A percentile compares a stretch with the other conserved stretches of the same genome.
Evolutionary conservation across 2,113 vertebrate species (phyloP).

Genomic region (Saccopteryx leptura): DNA sequence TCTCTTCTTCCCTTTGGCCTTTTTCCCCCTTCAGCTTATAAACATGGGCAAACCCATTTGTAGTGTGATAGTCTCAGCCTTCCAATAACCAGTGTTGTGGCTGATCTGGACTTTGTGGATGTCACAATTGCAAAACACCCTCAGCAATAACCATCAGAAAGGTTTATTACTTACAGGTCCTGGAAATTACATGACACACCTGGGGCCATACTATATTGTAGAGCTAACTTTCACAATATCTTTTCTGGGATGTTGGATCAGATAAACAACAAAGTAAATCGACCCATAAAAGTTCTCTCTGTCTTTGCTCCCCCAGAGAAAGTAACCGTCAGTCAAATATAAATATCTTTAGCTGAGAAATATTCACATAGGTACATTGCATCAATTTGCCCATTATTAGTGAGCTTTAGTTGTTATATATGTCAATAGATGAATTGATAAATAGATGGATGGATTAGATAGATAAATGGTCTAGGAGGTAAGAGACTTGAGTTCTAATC

Average conservation of each 20-base stretch:
- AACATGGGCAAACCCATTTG: neutral
- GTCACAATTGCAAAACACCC: neutral
- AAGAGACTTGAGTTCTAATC: neutral
- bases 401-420: neutral
- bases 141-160: neutral
- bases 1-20: neutral
- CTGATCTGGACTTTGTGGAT: neutral
- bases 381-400: neutral
- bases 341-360: conserved; percentile 10
- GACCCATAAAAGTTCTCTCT: neutral
- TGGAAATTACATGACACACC: neutral
- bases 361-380: neutral
- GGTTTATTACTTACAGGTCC: neutral
- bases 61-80: neutral
- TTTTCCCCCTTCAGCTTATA: neutral
- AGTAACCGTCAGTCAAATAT: neutral
- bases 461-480: neutral
- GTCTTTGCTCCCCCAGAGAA: neutral
- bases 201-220: neutral
- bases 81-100: neutral
- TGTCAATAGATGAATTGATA: neutral
- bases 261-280: neutral
- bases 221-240: neutral
- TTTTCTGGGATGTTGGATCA: neutral
- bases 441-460: neutral